Base-by-base conservation (phyloP, 2,113 vertebrate species). In the Cariama cristata region DNA sequence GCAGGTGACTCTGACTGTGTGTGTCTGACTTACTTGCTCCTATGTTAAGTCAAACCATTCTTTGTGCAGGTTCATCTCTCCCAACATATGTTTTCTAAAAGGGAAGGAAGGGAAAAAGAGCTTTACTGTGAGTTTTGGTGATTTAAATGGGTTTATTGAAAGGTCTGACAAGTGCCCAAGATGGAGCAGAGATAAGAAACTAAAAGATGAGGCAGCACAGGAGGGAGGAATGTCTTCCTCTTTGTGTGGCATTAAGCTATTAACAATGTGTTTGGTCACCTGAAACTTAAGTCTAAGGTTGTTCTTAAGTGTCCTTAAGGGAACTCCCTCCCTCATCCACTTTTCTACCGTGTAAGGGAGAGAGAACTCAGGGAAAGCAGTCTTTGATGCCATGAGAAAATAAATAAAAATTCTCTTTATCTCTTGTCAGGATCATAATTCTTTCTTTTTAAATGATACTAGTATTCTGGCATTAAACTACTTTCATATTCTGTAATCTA, bases 1-100 rank as follows among this genome's bases (percentile, higher is more conserved):
- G 16, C 0, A 0, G 14, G 12, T 83, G 62, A n/a, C 77, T 76
- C 23, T 56, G 42, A 63, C 35, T 69, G 3, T 62, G 6, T 62
- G 4, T 9, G 7, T 76, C n/a, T 74, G 55, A 49, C 33, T 89
- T 72, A 30, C 3, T 80, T 0, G 1, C n/a, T 89, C 14, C 56
- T 79, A 21, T 21, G 86, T 42, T 42, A 59, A 59, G 22, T 72
- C 35, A 58, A 82, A 52, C 8, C 4, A 11, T 68, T 79, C 44
- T 88, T 79, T 73, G 20, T 86, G 30, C 12, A 33, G 15, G 9
- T 86, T 86, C 52, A 79, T 3, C 42, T 81, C 38, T 91, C 27
- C 14, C 42, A 88, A 9, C 6, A 4, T 11, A 40, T 59, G 15
- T 56, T 67, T 87, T 87, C 49, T 17, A 20, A 50, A 77, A 44